Base-by-base conservation (phyloP, 2,113 vertebrate species). In the Casuarius casuarius region DNA sequence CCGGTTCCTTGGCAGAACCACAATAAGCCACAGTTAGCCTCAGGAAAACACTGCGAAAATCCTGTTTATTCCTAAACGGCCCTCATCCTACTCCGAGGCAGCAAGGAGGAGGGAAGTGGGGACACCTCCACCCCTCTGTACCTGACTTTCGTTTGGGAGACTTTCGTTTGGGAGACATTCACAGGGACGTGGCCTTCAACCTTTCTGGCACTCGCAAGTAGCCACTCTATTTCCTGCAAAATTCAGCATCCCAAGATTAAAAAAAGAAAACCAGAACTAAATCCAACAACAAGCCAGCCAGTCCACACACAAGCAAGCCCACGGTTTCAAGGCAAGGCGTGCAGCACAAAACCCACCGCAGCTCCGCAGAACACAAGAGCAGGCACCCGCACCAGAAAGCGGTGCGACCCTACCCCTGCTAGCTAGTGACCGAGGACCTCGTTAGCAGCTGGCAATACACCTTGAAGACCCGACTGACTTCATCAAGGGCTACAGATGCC, bases 361-460 rank as follows among this genome's bases (percentile, higher is more conserved):
- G 0, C 31, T 61, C 58, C 23, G 1, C 2, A 12, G 28, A 40
- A 68, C 46, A 28, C 31, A 26, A 14, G 48, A 38, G 74, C 1
- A 9, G 46, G 31, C 26, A 7, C 3, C 10, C 0, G 8, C 46
- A 5, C 3, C 14, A 4, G 46, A 21, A 49, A 35, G 20, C 3
- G 42, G 56, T 0, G 0, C 38, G 33, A 20, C 25, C 48, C 65
- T 22, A 2, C 17, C 25, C 38, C 8, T 35, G 33, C n/a, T 2
- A 29, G 17, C 68, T 3, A 13, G 28, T 8, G 61, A 40, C 16
- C 7, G 29, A 35, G 9, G n/a, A 7, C 59, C 76, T 25, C 40
- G 8, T 5, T 42, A 20, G 58, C 9, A 52, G 20, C 0, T 0
- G n/a, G 25, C 42, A 62, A 9, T n/a, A 65, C 33, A 42, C 20